Evolutionary conservation across 2,888 invertebrate species (phyloP), one percentile per base, ranked within the genome.

Genomic region (Campoletis raptor): DNA sequence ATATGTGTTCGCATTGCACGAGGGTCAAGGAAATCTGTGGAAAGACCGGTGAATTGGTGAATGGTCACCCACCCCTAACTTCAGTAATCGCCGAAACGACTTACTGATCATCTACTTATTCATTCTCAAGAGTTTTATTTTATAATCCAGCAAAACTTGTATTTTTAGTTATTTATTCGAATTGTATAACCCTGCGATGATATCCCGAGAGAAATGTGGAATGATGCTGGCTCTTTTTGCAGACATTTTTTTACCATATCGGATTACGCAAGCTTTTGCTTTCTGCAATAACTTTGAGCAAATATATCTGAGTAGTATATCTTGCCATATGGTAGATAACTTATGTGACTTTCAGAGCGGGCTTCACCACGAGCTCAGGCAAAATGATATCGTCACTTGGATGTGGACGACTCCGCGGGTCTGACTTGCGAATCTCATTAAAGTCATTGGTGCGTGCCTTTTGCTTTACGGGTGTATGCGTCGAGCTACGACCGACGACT

Each of bases 371-470:
- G 57, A 67, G 70, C 57, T 64, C 78, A 40, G 73, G 81, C 77
- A 83, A 83, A 83, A 76, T 79, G 82, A 76, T 85, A 77, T 82
- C 87, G 82, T 85, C 85, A 84, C 85, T 87, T 79, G 81, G 70
- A 45, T 48, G 78, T 81, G 67, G 76, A 64, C 57, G 73, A 83
- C 45, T 78, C 84, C 42, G 87, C 85, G 85, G 85, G 88, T 89
- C 89, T 88, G 90, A 92, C 92, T 93, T 91, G 91, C 89, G 93
- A 93, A 94, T 94, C 94, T 94, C 94, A 94, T 94, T 94, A 94
- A 94, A 94, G 90, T 91, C 93, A 93, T 92, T 92, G 94, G 92
- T 92, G 94, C 94, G 93, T 93, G 91, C 88, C 89, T 91, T 91
- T 88, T 90, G 91, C 91, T 92, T 92, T 91, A 90, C 91, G 83